These are phyloP conservation scores for Borostomias antarcticus DNA, from an alignment of 2,797 vertebrate species.

Conservation along the genomic window DNA sequence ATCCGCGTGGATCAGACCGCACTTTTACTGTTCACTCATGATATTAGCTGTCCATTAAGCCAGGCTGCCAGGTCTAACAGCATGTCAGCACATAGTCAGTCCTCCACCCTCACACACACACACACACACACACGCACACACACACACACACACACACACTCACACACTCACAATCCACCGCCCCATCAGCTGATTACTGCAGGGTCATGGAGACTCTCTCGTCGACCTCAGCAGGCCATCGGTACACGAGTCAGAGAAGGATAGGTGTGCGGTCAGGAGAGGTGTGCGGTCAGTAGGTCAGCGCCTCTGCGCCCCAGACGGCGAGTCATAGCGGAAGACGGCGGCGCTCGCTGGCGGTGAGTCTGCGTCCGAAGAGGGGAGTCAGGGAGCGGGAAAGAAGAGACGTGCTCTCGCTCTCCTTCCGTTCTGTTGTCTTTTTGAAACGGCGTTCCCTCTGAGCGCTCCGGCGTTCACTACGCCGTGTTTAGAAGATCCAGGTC, in stretches of 20 bases:
- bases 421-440: too few relatives aligned
- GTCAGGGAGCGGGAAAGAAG: neutral
- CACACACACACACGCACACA: constrained; percentile 4
- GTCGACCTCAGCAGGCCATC: too few relatives aligned
- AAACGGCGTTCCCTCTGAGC: constrained; percentile 3
- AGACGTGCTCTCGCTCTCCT: neutral
- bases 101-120: constrained; percentile 21
- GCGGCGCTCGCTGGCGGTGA: too few relatives aligned
- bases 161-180: constrained; percentile 35
- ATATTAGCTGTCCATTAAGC: constrained; percentile 92
- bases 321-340: too few relatives aligned
- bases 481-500: constrained; percentile 8
- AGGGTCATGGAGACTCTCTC: constrained; percentile 8
- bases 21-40: constrained; percentile 89
- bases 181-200: constrained; percentile 47
- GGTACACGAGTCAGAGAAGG: too few relatives aligned
- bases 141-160: neutral
- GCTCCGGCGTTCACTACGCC: constrained; percentile 7
- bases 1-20: constrained; percentile 83
- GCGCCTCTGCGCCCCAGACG: too few relatives aligned
- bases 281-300: too few relatives aligned
- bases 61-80: constrained; percentile 73
- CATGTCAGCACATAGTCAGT: constrained; percentile 71
- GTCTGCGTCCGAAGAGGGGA: neutral
- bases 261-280: too few relatives aligned